phyloP scores from a whole-genome alignment of 2,888 invertebrate genomes.

The Apamea epomidion region DNA sequence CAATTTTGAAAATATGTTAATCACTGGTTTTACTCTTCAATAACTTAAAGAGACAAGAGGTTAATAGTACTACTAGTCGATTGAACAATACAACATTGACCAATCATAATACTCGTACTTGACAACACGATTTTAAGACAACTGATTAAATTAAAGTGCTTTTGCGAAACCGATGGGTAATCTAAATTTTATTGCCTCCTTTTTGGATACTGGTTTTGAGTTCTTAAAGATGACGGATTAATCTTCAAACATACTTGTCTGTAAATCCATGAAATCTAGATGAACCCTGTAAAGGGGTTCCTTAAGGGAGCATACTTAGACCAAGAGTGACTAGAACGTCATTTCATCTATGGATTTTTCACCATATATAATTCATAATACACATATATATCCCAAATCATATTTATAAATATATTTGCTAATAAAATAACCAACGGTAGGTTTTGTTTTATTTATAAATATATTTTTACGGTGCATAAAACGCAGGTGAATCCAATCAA shows the following conservation, averaged over 20 bases:
- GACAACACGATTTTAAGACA: background rate
- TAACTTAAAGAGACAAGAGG: too few relatives aligned
- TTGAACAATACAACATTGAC: background rate
- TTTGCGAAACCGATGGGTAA: background rate
- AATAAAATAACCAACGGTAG: background rate
- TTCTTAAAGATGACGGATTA: background rate
- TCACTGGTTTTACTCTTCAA: background rate
- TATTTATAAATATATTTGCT: background rate
- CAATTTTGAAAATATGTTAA: background rate
- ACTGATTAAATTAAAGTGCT: too few relatives aligned
- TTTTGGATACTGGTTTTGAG: background rate
- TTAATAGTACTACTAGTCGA: background rate
- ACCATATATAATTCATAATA: background rate
- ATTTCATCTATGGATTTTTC: too few relatives aligned
- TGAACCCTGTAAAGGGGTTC: background rate
- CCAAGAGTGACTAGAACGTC: background rate
- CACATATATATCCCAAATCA: background rate
- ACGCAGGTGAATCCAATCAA: background rate
- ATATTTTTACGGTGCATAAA: background rate
- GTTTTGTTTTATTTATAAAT: constrained; percentile 5
- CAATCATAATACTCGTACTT: background rate
- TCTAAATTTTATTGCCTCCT: too few relatives aligned
- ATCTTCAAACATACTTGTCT: background rate
- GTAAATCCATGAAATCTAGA: background rate
- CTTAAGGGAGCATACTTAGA: background rate